phyloP scores from a whole-genome alignment of 2,113 vertebrate species.

The Rana temporaria region DNA sequence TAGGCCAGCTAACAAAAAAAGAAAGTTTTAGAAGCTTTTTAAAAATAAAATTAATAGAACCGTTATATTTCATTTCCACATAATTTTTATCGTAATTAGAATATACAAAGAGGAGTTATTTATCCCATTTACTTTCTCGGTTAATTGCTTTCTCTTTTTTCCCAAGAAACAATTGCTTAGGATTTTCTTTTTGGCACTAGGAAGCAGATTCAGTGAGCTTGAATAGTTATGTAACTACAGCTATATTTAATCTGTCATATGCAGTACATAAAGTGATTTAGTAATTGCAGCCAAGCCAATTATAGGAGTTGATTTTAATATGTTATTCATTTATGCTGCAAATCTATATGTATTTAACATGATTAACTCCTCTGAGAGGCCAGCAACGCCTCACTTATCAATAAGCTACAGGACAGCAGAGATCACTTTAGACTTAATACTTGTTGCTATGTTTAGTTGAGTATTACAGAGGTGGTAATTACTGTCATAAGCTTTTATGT shows the following conservation, averaged over 20 bases:
- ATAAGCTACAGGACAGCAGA: neutral
- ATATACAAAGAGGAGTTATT: slow-evolving; percentile 28
- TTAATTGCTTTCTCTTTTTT: slow-evolving; percentile 33
- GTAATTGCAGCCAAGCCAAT: slow-evolving; percentile 44
- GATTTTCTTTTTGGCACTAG: slow-evolving; percentile 18
- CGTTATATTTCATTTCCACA: slow-evolving; percentile 45
- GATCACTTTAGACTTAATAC: neutral
- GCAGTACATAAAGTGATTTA: slow-evolving; percentile 46
- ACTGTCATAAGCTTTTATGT: slow-evolving; percentile 38
- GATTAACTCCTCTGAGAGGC: slow-evolving; percentile 36
- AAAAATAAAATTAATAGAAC: slow-evolving; percentile 37
- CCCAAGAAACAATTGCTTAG: slow-evolving; percentile 19
- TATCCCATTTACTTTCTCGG: slow-evolving; percentile 23
- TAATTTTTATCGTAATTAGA: slow-evolving; percentile 12
- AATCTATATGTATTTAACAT: slow-evolving; percentile 44
- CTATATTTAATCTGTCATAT: slow-evolving; percentile 50
- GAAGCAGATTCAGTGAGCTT: slow-evolving; percentile 18
- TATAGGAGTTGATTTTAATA: slow-evolving; percentile 42
- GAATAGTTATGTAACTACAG: slow-evolving; percentile 41
- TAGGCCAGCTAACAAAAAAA: neutral
- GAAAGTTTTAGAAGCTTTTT: neutral
- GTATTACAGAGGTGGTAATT: slow-evolving; percentile 25
- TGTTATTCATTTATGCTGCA: slow-evolving; percentile 42
- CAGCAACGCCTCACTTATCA: slow-evolving; percentile 20
- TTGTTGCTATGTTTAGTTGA: slow-evolving; percentile 39